These are phyloP conservation scores for Perdita meconis DNA, from an alignment of 2,888 invertebrate species.

Conservation along the genomic window DNA sequence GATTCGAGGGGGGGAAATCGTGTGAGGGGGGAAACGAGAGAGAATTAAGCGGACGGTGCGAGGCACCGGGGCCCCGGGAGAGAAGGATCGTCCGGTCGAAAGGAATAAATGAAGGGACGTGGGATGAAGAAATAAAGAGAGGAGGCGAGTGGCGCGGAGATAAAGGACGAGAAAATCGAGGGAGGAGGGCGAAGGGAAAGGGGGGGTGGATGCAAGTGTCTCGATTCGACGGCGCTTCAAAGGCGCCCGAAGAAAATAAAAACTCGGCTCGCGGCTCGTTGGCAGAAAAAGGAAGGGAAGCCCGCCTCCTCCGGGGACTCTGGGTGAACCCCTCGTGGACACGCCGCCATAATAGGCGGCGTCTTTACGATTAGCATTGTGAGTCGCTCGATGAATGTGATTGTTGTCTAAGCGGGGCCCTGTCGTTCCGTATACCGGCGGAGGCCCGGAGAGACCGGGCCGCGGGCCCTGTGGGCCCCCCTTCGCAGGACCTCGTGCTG, in stretches of 20 bases:
- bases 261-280: slow-evolving; percentile 63
- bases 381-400: slow-evolving; percentile 83
- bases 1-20: slow-evolving; percentile 21
- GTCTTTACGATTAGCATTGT: slow-evolving; percentile 84
- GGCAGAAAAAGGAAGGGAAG: slow-evolving; percentile 71
- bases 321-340: slow-evolving; percentile 68
- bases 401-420: slow-evolving; percentile 81
- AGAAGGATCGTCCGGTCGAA: slow-evolving; percentile 39
- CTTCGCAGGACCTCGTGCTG: slow-evolving; percentile 77
- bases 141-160: slow-evolving; percentile 30
- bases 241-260: slow-evolving; percentile 69
- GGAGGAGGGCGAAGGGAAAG: slow-evolving; percentile 2
- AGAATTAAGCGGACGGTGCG: background rate
- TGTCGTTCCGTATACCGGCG: slow-evolving; percentile 71
- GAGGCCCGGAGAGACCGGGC: slow-evolving; percentile 51
- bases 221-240: slow-evolving; percentile 74
- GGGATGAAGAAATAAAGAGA: slow-evolving; percentile 43
- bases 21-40: background rate
- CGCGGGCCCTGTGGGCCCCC: slow-evolving; percentile 65
- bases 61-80: background rate
- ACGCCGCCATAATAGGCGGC: slow-evolving; percentile 82
- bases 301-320: slow-evolving; percentile 65
- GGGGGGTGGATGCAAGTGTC: slow-evolving; percentile 62
- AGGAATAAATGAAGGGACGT: slow-evolving; percentile 49
- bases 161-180: slow-evolving; percentile 40